Base-by-base conservation (phyloP, 2,797 vertebrate species). In the Melopsittacus undulatus region DNA sequence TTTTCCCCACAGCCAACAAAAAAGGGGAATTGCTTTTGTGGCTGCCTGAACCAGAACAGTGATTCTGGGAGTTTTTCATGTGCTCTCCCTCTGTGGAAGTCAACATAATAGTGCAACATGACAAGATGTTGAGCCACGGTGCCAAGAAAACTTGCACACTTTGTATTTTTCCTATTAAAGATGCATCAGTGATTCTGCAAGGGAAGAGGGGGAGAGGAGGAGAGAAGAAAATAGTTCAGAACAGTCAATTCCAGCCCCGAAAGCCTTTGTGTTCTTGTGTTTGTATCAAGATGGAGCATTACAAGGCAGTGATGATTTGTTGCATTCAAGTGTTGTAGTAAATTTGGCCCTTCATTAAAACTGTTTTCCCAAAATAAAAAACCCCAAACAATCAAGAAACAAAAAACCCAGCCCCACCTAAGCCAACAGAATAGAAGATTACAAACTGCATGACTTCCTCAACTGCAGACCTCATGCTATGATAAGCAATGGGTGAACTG, bases 91-190 rank as follows among this genome's bases (percentile, higher is more conserved):
- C 49, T 32, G 48, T 61, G 67, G 76, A 87, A 78, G 83, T 93
- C 89, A 94, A 80, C 83, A 54, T 76, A 88, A 87, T 52, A 95
- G 87, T 70, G 83, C 76, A 77, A 82, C 22, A 38, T 56, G 78
- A 94, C 87, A 94, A 92, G 80, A 93, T 46, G 19, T 61, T 77
- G 85, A 94, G 72, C 80, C 74, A 64, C 62, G 45, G 59, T 45
- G 76, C 76, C 59, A 56, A 87, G 77, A 73, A 70, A 87, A 69
- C 43, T 82, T 93, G 91, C 77, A 87, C 91, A 83, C 72, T 95
- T 92, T 56, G 81, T 82, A 86, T 85, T 91, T 89, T 95, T 80
- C 91, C 54, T 87, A 90, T 94, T 92, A 93, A 87, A 76, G 59
- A 95, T 52, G 76, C 92, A 89, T 74, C 73, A 59, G 46, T 90